phyloP scores from a whole-genome alignment of 2,113 vertebrate species.

The Colaptes auratus region DNA sequence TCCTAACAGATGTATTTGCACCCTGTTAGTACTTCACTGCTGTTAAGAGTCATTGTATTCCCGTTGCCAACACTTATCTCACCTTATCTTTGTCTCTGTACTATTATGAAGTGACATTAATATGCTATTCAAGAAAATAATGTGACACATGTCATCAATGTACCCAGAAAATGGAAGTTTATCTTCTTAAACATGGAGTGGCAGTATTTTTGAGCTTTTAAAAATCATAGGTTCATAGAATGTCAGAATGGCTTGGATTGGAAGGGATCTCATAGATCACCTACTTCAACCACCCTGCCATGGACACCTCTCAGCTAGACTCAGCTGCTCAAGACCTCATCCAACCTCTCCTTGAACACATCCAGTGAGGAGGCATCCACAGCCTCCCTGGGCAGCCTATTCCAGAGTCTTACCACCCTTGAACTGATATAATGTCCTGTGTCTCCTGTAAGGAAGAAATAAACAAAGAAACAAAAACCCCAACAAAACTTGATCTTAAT shows the following conservation, averaged over 20 bases:
- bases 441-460: background rate
- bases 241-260: too few species aligned
- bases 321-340: too few species aligned
- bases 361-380: too few species aligned
- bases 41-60: background rate
- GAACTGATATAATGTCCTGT: background rate
- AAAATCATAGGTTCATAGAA: too few species aligned
- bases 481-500: background rate
- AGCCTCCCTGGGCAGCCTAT: too few species aligned
- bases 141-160: fast-evolving
- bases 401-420: too few species aligned
- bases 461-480: too few species aligned
- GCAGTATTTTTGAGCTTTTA: background rate
- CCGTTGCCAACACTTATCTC: background rate
- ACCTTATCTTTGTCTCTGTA: background rate
- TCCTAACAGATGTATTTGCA: background rate
- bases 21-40: background rate
- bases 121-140: background rate
- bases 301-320: too few species aligned
- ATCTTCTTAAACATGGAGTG: background rate
- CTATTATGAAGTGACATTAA: background rate
- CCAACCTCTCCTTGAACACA: too few species aligned
- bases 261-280: too few species aligned
- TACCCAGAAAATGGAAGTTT: background rate
- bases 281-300: too few species aligned